Evolutionary conservation across 2,113 vertebrate species (phyloP).

Genomic region (Camelus bactrianus): DNA sequence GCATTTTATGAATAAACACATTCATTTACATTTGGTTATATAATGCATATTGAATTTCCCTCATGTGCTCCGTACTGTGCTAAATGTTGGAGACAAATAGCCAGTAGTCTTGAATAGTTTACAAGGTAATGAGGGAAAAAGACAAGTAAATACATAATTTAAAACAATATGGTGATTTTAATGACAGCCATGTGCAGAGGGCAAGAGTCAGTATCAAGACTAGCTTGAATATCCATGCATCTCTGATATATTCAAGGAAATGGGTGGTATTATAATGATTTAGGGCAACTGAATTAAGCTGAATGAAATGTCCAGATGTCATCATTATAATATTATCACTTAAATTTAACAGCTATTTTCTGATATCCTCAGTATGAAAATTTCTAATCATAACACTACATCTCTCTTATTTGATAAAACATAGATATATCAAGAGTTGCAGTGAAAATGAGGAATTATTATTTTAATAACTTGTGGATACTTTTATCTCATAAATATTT

Average conservation of each 20-base stretch:
- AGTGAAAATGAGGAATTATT: not conserved
- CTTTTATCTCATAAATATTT: constrained; percentile 6
- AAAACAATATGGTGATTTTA: not conserved
- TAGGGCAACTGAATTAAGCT: not conserved
- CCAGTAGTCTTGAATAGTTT: not conserved
- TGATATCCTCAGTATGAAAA: not conserved
- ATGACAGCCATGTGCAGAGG: not conserved
- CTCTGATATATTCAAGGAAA: not conserved
- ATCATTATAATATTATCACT: not conserved
- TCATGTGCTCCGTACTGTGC: not conserved
- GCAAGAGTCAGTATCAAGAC: not conserved
- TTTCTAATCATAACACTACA: not conserved
- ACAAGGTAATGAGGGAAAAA: not conserved
- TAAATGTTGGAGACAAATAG: not conserved
- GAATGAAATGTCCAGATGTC: not conserved
- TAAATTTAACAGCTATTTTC: not conserved
- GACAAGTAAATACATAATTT: not conserved
- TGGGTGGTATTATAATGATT: not conserved
- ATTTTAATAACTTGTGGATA: not conserved
- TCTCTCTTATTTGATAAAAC: not conserved
- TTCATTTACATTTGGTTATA: not conserved
- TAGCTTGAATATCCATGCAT: not conserved
- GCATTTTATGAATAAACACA: not conserved
- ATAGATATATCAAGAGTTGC: not conserved
- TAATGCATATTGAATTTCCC: not conserved